Evolutionary conservation across 2,888 invertebrate species (phyloP).

Genomic region (Sminthurides aquaticus): DNA sequence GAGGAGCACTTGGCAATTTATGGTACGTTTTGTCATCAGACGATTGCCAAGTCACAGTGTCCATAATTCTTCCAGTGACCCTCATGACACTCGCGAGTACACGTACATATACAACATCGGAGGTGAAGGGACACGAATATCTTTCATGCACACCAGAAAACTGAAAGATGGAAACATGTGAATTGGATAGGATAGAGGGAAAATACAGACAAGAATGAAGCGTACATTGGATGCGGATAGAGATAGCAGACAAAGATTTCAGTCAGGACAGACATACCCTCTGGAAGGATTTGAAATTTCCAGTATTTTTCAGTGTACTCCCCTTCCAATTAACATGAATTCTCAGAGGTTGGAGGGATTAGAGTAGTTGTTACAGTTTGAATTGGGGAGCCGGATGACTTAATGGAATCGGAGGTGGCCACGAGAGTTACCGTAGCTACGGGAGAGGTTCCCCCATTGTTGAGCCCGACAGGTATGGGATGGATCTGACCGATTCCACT

Average conservation of each 20-base stretch:
- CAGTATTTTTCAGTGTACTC: neutral
- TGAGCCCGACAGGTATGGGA: neutral
- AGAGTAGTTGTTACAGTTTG: neutral
- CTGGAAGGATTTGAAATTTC: too few relatives aligned
- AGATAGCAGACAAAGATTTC: neutral
- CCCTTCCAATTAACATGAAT: neutral
- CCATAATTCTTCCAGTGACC: neutral
- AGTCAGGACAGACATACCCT: too few relatives aligned
- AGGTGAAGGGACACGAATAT: neutral
- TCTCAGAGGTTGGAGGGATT: neutral
- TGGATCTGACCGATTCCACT: constrained; percentile 15
- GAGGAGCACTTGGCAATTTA: neutral
- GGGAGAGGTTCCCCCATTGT: constrained; percentile 1
- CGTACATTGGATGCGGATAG: neutral
- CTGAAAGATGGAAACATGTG: neutral
- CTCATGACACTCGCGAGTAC: neutral
- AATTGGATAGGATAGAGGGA: neutral
- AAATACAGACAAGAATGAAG: neutral
- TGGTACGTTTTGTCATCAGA: neutral
- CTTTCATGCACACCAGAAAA: neutral
- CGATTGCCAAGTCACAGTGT: too few relatives aligned
- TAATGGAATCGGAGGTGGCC: neutral
- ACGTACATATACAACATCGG: neutral
- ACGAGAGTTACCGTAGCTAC: neutral
- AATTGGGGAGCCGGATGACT: neutral